These are phyloP conservation scores for Porites australiensis DNA, from an alignment of 64 coral and sea anemone genomes.

Conservation along the genomic window DNA sequence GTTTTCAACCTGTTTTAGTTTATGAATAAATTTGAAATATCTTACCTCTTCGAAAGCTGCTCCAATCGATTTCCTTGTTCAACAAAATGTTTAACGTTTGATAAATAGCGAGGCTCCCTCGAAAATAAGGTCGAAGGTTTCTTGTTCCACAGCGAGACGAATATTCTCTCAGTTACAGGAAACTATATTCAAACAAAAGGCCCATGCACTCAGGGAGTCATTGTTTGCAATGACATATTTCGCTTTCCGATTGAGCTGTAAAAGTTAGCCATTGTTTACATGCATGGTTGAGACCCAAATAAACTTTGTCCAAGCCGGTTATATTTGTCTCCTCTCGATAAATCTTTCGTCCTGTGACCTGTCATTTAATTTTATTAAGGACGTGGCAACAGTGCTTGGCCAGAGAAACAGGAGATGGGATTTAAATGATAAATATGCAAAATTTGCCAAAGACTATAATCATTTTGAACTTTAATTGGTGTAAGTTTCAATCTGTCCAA, in stretches of 20 bases:
- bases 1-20: neutral
- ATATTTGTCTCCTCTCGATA: neutral
- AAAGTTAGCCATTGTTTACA: slow-evolving; percentile 29
- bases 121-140: neutral
- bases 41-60: neutral
- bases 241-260: neutral
- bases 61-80: neutral
- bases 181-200: slow-evolving; percentile 28
- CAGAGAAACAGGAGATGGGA: slow-evolving; percentile 36
- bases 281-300: slow-evolving; percentile 29
- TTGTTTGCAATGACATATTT: slow-evolving; percentile 35
- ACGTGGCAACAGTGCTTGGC: neutral
- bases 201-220: slow-evolving; percentile 25
- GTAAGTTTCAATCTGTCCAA: neutral
- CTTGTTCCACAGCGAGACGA: slow-evolving; percentile 9
- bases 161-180: slow-evolving; percentile 40
- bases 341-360: slow-evolving; percentile 25
- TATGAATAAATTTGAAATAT: slow-evolving; percentile 19
- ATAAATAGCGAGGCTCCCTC: neutral
- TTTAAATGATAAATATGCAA: slow-evolving; percentile 28
- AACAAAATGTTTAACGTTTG: neutral
- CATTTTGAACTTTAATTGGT: slow-evolving; percentile 30
- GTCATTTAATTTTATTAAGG: slow-evolving; percentile 19
- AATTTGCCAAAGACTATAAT: neutral
- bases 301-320: neutral